These are phyloP conservation scores for Catharus fuscescens DNA, from an alignment of 2,113 vertebrate genomes.

Conservation along the genomic window DNA sequence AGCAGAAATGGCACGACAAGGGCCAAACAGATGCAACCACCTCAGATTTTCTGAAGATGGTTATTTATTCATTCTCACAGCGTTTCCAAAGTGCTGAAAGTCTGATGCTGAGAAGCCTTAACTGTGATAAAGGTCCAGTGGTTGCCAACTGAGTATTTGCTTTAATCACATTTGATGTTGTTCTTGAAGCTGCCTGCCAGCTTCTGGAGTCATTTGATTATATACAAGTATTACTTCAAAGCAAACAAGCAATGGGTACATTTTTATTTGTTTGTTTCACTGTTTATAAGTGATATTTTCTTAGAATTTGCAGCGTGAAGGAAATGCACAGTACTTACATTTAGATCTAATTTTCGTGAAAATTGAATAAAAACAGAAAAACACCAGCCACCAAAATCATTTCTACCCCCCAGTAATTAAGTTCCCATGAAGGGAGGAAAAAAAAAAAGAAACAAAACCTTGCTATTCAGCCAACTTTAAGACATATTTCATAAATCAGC, in stretches of 20 bases:
- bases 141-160: constrained; percentile 35
- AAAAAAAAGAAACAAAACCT: background rate
- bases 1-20: background rate
- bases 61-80: constrained; percentile 22
- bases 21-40: background rate
- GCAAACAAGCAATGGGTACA: constrained; percentile 37
- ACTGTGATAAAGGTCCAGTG: constrained; percentile 8
- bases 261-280: constrained; percentile 63
- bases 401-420: constrained; percentile 3
- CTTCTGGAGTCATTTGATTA: constrained; percentile 55
- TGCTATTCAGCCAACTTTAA: constrained; percentile 4
- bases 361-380: constrained; percentile 31
- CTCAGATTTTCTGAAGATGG: background rate
- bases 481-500: constrained; percentile 11
- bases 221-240: constrained; percentile 53
- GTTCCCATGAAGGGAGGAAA: background rate
- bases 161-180: constrained; percentile 51
- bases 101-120: background rate
- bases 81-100: background rate
- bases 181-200: constrained; percentile 50
- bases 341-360: constrained; percentile 38
- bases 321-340: background rate
- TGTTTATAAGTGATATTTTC: constrained; percentile 32
- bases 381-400: background rate
- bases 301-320: constrained; percentile 7